These are phyloP conservation scores for Eolophus roseicapilla DNA, from an alignment of 2,113 vertebrate species.

Conservation along the genomic window DNA sequence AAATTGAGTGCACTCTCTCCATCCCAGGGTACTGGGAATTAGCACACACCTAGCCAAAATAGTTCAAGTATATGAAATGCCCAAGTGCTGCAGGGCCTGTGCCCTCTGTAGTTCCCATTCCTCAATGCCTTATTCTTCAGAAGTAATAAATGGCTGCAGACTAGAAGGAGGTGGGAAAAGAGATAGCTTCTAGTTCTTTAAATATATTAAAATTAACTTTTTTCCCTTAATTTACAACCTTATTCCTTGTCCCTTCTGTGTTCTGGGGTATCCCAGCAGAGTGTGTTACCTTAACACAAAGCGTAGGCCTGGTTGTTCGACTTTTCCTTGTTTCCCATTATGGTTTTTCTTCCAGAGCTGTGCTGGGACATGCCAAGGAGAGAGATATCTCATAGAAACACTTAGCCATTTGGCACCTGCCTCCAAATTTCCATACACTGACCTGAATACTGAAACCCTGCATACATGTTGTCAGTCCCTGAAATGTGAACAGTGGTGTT, in stretches of 20 bases:
- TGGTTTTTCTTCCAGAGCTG: conserved; percentile 6
- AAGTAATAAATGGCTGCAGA: not conserved
- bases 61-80: not conserved
- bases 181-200: not conserved
- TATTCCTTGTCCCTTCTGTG: not conserved
- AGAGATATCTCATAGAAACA: not conserved
- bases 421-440: not conserved
- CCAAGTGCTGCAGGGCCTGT: not conserved
- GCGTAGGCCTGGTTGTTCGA: not conserved
- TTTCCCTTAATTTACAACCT: not conserved
- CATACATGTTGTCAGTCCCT: not conserved
- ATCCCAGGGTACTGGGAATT: not conserved
- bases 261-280: not conserved
- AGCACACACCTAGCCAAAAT: not conserved
- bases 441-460: not conserved
- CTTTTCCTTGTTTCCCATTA: not conserved
- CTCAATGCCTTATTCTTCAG: not conserved
- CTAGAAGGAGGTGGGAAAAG: not conserved
- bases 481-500: not conserved
- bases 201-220: not conserved
- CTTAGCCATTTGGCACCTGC: not conserved
- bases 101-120: not conserved
- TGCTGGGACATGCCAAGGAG: not conserved
- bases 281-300: rapidly evolving
- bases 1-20: not conserved